Evolutionary conservation across 2,797 vertebrate species (phyloP).

Genomic region (Enteromius afrohamiltoni): DNA sequence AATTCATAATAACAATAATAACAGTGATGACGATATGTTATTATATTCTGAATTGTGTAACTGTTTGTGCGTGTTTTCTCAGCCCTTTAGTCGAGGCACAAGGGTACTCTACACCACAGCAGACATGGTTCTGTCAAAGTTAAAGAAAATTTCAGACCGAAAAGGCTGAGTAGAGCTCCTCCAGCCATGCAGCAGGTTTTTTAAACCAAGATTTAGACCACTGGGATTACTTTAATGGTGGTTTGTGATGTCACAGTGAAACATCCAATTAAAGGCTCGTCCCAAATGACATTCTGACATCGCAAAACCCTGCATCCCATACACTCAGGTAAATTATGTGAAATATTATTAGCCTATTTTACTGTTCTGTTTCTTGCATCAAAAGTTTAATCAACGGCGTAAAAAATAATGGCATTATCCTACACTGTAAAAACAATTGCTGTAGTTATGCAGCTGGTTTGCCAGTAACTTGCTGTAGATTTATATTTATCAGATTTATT

Average conservation of each 20-base stretch:
- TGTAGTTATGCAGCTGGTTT: no score
- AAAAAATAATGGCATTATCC: not conserved
- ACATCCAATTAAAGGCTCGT: conserved; percentile 45
- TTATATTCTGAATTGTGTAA: not conserved
- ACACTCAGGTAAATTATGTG: conserved; percentile 2
- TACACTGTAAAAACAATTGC: no score
- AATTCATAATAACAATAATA: not conserved
- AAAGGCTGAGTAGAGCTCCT: conserved; percentile 33
- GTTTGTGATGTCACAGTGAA: conserved; percentile 46
- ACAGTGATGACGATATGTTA: not conserved
- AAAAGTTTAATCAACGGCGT: not conserved
- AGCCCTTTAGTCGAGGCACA: conserved; percentile 15
- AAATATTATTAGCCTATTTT: not conserved
- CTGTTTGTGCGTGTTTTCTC: not conserved
- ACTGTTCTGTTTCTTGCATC: not conserved
- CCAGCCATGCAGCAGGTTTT: conserved; percentile 14
- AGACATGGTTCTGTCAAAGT: conserved; percentile 40
- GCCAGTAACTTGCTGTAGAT: no score
- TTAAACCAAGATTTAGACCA: conserved; percentile 25
- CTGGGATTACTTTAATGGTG: conserved; percentile 36
- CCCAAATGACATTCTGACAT: conserved; percentile 36
- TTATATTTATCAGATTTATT: no score
- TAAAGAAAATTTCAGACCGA: conserved; percentile 15
- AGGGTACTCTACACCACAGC: conserved; percentile 3
- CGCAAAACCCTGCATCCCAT: not conserved